Evolutionary conservation across 2,113 vertebrate species (phyloP), one percentile per base, ranked within the genome.

Genomic region (Oreocharis arfaki): DNA sequence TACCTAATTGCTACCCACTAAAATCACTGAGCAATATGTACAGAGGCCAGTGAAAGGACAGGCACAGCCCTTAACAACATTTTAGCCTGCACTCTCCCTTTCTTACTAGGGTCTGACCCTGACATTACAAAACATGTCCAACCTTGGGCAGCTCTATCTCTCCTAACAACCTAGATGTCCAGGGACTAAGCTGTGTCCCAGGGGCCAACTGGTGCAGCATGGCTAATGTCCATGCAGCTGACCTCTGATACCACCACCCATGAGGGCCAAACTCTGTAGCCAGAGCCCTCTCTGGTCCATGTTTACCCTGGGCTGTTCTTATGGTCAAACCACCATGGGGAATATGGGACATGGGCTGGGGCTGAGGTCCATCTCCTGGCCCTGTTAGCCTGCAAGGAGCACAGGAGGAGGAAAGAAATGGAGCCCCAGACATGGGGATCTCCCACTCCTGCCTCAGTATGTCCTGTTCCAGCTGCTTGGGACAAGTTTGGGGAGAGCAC

Each of bases 281-380:
- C n/a, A 61, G 50, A 74, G 42, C 22, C 33, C 23, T 77, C 84
- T n/a, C 22, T 30, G 46, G 13, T 7, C 53, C n/a, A 5, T 1
- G 0, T 8, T 33, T 42, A 27, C 16, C 44, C 44, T 10, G 15
- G 27, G 17, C 28, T 64, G 18, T 56, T 23, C 32, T 41, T 33
- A 10, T 30, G n/a, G 26, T 33, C 47, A 87, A 30, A 32, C 8
- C 5, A 33, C 13, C 1, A 3, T 0, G 0, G 21, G 35, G 22
- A 70, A 5, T 3, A 0, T 23, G 52, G 56, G 19, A 27, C 56
- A 35, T 20, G 41, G 77, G 21, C 33, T 52, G 22, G 11, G 10
- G 13, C 16, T 74, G 65, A 78, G 41, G 6, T 60, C 28, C 4
- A 6, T 42, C 30, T 88, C 49, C 53, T 59, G 19, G 11, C 18